A percentile compares a stretch with the other conserved stretches of the same genome.
phyloP scores from a whole-genome alignment of 2,797 vertebrate genomes.

The Macroramphosus scolopax region DNA sequence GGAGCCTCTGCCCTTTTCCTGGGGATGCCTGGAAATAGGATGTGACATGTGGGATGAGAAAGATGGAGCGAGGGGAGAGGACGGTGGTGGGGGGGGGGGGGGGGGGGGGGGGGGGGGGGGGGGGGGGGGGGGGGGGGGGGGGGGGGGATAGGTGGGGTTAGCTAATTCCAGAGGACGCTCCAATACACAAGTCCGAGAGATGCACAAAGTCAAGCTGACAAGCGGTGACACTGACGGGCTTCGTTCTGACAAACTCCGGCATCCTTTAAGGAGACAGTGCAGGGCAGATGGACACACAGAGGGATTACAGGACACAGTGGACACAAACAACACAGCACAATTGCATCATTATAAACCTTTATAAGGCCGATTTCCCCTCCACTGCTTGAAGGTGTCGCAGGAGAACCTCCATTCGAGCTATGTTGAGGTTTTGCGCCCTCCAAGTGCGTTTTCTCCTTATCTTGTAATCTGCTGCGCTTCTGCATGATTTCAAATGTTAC shows the following conservation, averaged over 20 bases:
- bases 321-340: constrained; percentile 3
- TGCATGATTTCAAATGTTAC: too few species aligned
- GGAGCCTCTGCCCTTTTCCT: constrained; percentile 79
- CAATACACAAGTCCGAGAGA: constrained; percentile 20
- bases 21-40: constrained; percentile 79
- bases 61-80: constrained; percentile 41
- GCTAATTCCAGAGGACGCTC: constrained; percentile 50
- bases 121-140: background rate
- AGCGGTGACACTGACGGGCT: constrained; percentile 5
- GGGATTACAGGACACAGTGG: background rate
- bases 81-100: too few species aligned
- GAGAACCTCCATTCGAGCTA: too few species aligned
- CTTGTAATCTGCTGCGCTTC: too few species aligned
- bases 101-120: too few species aligned
- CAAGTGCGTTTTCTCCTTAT: too few species aligned
- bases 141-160: constrained; percentile 43
- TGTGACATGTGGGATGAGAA: constrained; percentile 77
- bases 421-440: too few species aligned
- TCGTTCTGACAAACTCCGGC: constrained; percentile 16
- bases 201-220: constrained; percentile 18
- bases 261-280: constrained; percentile 11
- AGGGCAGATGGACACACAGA: background rate
- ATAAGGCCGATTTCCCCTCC: too few species aligned
- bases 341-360: too few species aligned
- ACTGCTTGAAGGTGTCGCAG: too few species aligned